A percentile compares a stretch with the other conserved stretches of the same genome.
Conservation (phyloP, 2,113 vertebrate species). For the Meriones unguiculatus region DNA sequence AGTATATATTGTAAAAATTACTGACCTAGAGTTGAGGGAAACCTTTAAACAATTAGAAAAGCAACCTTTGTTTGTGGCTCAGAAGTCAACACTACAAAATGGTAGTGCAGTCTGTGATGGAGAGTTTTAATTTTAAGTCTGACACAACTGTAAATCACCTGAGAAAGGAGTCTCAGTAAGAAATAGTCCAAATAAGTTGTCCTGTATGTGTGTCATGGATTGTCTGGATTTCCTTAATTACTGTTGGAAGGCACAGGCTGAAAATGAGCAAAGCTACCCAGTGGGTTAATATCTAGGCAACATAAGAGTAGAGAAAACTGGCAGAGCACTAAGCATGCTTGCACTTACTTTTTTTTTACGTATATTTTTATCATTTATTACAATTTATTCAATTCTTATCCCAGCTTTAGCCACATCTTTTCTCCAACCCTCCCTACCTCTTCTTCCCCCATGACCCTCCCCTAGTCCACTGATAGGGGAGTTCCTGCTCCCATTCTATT, state of each 20-base stretch:
- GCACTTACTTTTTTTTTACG: background rate
- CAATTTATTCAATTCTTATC: too few species aligned
- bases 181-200: background rate
- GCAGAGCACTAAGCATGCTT: too few species aligned
- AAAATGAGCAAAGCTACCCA: background rate
- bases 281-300: background rate
- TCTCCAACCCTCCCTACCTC: too few species aligned
- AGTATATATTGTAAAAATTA: background rate
- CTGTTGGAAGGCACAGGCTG: background rate
- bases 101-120: background rate
- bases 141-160: background rate
- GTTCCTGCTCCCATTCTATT: too few species aligned
- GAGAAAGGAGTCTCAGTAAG: too few species aligned
- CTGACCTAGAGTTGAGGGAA: background rate
- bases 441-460: too few species aligned
- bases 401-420: too few species aligned
- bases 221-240: background rate
- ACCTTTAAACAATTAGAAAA: background rate
- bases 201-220: background rate
- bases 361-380: too few species aligned
- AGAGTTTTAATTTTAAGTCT: background rate
- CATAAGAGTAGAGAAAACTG: background rate
- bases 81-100: background rate
- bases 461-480: too few species aligned
- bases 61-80: background rate